These are phyloP conservation scores for Dysidea cf. avara DNA, from an alignment of 37 sponge, comb jelly and placozoan species.

Conservation along the genomic window DNA sequence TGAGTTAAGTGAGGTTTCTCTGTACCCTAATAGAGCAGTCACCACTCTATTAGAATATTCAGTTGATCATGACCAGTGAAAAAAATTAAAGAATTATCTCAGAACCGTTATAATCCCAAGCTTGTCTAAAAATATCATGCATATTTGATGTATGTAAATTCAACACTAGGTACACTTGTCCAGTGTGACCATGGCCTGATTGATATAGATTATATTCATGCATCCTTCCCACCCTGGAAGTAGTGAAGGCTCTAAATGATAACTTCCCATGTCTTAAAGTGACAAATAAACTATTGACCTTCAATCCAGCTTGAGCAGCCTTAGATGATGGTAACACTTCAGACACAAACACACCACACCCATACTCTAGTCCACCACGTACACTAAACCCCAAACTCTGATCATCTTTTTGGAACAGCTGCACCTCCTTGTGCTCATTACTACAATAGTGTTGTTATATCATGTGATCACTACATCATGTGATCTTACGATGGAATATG, in stretches of 20 bases:
- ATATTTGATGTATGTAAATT: too few relatives aligned
- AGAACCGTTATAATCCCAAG: too few relatives aligned
- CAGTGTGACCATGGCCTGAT: neutral
- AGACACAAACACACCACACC: constrained; percentile 58
- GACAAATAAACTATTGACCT: too few relatives aligned
- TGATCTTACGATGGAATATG: constrained; percentile 61
- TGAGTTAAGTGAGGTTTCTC: too few relatives aligned
- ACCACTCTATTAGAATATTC: too few relatives aligned
- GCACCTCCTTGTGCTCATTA: constrained; percentile 60
- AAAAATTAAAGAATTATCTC: too few relatives aligned
- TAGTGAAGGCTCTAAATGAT: neutral
- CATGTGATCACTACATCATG: neutral
- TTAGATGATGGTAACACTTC: constrained; percentile 60
- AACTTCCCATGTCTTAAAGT: too few relatives aligned
- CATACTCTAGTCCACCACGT: constrained; percentile 75
- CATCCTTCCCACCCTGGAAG: neutral
- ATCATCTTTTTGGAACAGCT: constrained; percentile 45
- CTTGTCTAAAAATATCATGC: too few relatives aligned
- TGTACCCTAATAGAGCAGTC: too few relatives aligned
- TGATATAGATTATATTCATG: neutral
- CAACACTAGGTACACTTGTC: too few relatives aligned
- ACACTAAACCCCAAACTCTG: constrained; percentile 61
- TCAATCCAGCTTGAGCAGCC: constrained; percentile 60
- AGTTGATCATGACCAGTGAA: too few relatives aligned
- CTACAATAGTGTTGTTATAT: constrained; percentile 2